A percentile compares a stretch with the other conserved stretches of the same genome.
Evolutionary conservation across 2,113 vertebrate genomes (phyloP).

Genomic region (Manacus vitellinus): DNA sequence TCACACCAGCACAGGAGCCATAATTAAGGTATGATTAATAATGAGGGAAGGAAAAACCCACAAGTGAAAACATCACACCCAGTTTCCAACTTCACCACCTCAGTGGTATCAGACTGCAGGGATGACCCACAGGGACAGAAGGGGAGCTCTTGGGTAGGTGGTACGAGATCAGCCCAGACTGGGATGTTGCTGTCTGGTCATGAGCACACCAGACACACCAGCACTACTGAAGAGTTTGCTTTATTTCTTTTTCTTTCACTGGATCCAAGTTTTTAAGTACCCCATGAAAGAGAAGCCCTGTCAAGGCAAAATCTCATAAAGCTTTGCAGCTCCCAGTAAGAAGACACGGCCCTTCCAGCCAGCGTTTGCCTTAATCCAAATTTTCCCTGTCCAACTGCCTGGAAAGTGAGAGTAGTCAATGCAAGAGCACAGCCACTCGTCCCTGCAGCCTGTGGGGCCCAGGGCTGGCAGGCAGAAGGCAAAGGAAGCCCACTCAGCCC

Average conservation of each 20-base stretch:
- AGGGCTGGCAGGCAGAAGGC: neutral
- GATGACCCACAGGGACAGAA: neutral
- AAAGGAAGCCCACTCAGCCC: neutral
- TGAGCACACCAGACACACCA: rapidly evolving
- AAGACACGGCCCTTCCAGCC: neutral
- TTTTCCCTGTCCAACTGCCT: neutral
- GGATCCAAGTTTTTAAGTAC: neutral
- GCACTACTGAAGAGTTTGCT: neutral
- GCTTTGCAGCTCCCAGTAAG: neutral
- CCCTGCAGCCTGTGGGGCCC: neutral
- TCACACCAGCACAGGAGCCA: neutral
- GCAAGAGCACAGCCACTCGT: neutral
- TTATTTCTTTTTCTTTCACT: neutral
- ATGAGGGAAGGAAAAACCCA: neutral
- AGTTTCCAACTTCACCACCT: neutral
- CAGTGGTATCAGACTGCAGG: rapidly evolving
- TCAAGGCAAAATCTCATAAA: neutral
- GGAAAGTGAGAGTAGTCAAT: rapidly evolving
- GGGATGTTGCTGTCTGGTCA: neutral
- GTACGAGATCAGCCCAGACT: neutral
- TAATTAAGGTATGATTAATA: neutral
- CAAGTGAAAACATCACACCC: neutral
- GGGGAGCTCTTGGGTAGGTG: neutral
- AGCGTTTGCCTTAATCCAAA: neutral
- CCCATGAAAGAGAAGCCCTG: neutral